phyloP scores from a whole-genome alignment of 2,113 vertebrate species.

The Calidris pugnax region DNA sequence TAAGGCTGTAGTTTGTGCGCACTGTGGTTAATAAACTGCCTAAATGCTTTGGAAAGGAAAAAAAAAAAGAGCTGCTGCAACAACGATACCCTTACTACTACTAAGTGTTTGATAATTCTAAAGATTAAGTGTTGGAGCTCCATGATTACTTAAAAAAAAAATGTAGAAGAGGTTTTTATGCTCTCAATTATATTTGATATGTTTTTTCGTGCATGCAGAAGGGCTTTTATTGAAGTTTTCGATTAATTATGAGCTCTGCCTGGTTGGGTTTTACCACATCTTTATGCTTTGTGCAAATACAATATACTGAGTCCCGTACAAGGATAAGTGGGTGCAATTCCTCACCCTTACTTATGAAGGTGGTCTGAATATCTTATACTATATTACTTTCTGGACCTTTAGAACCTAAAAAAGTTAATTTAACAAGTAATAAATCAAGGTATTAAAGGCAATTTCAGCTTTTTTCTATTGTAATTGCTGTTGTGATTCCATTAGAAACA shows the following conservation, averaged over 20 bases:
- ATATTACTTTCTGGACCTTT: background rate
- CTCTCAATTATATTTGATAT: background rate
- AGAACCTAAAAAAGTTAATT: background rate
- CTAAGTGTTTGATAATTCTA: background rate
- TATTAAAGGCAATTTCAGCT: background rate
- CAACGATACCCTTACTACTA: background rate
- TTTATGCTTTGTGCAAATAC: background rate
- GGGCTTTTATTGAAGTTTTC: background rate
- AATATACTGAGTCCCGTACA: background rate
- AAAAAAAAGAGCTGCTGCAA: background rate
- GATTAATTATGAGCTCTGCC: background rate
- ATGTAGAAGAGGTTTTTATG: background rate
- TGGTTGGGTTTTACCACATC: background rate
- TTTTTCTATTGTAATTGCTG: background rate
- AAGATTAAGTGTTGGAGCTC: background rate
- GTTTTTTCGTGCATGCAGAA: background rate
- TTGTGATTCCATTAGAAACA: background rate
- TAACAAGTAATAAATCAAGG: background rate
- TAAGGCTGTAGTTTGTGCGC: background rate
- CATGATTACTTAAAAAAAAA: background rate
- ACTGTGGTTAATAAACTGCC: rapidly evolving
- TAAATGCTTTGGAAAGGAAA: background rate
- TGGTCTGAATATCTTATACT: background rate
- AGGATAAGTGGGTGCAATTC: background rate
- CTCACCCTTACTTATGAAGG: background rate